Percentiles rank a stretch among this genome's conserved stretches.
Conservation (phyloP, 1,140 invertebrate species). For the Leptopilina clavipes region DNA sequence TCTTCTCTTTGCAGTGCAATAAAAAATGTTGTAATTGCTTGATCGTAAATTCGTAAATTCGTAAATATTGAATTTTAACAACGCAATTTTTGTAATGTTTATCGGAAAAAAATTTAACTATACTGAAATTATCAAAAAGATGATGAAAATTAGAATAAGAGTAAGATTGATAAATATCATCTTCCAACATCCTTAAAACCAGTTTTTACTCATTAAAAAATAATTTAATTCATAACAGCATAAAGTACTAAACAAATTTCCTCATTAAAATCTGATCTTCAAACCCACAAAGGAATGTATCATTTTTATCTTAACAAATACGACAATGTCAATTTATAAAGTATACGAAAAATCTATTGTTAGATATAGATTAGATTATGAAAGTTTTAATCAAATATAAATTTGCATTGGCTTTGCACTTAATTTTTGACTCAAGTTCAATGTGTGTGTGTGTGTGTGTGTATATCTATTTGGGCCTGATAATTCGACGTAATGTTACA, state of each 20-base stretch:
- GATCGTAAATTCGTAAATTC: too few species aligned
- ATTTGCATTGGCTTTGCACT: background rate
- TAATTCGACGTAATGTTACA: conserved; percentile 7
- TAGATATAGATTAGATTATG: background rate
- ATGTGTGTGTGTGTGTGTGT: background rate
- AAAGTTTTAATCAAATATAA: background rate
- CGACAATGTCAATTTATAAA: conserved; percentile 1
- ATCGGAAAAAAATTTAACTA: too few species aligned
- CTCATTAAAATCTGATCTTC: background rate
- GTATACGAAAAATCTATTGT: background rate
- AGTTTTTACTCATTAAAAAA: background rate
- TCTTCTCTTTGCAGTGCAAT: too few species aligned
- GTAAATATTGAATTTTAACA: too few species aligned
- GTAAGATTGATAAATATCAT: too few species aligned
- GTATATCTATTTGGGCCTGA: background rate
- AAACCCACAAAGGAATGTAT: conserved; percentile 42
- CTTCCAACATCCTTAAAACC: too few species aligned
- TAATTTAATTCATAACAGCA: background rate
- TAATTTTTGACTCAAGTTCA: background rate
- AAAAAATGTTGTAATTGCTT: too few species aligned
- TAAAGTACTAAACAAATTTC: conserved; percentile 3
- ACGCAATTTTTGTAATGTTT: too few species aligned
- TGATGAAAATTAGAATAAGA: too few species aligned
- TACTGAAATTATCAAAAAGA: too few species aligned
- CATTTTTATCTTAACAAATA: background rate